Evolutionary conservation across 2,113 vertebrate genomes (phyloP), one percentile per base, ranked within the genome.

Genomic region (Ramphastos sulfuratus): DNA sequence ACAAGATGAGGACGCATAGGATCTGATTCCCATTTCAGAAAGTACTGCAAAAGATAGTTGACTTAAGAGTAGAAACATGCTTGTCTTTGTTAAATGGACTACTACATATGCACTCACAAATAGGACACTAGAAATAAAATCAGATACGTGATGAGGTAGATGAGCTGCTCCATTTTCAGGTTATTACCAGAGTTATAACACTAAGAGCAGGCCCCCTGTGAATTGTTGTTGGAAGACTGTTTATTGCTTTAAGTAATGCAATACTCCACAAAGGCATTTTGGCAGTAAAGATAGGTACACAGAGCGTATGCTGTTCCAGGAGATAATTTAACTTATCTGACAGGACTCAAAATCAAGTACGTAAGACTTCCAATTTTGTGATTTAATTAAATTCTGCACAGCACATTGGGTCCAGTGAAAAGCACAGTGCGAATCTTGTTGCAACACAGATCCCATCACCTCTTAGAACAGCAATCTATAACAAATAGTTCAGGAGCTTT

Each of bases 241-340:
- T 73, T 61, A 65, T 15, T 67, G 59, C 61, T 74, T 91, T 88
- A 82, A 93, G 75, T 83, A 90, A 90, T n/a, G 70, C 80, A 90
- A 14, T 20, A 86, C 55, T 25, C 28, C 72, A 81, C 56, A 85
- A 65, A 63, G 3, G 6, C 56, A 59, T 56, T 85, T 44, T 71
- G 33, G 76, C 70, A 95, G 58, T 13, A 25, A 80, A 83, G 27
- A 85, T 78, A 52, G 25, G 48, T 61, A 88, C 88, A 69, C 33
- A 84, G 70, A 90, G n/a, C 83, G 75, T n/a, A 90, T 58, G 70
- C 55, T 90, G 48, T 72, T 94, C 44, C 73, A 84, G 33, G 11
- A 94, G 12, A 44, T 27, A 80, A 72, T 81, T 92, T 74, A 82
- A 93, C 76, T 90, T 85, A 69, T 86, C 88, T 83, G 81, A 86